Percentiles rank a stretch among this genome's conserved stretches.
Evolutionary conservation across 2,888 invertebrate genomes (phyloP).

Genomic region (Drosophila austrosaltans): DNA sequence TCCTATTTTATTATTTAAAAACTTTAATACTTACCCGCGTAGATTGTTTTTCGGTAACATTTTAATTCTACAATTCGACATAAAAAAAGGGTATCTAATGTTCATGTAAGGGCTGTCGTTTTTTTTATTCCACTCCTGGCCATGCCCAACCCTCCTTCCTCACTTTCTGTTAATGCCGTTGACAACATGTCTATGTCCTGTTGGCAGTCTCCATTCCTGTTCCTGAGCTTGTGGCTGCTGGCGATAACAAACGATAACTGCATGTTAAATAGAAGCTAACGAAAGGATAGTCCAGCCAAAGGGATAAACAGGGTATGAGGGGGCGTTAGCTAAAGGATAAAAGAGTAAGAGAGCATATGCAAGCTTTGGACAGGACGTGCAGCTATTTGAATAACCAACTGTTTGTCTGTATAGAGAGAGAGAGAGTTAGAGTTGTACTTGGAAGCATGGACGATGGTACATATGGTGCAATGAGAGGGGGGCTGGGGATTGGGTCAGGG

Average conservation of each 20-base stretch:
- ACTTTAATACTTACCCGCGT: background rate
- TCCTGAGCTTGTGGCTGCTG: conserved; percentile 67
- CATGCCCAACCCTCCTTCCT: background rate
- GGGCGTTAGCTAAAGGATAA: background rate
- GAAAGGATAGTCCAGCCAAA: conserved; percentile 48
- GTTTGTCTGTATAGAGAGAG: conserved; percentile 11
- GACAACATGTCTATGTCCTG: conserved; percentile 66
- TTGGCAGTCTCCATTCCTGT: conserved; percentile 48
- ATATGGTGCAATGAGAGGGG: no score
- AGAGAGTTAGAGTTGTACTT: conserved; percentile 1
- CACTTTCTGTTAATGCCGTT: conserved; percentile 50
- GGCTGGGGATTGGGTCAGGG: conserved; percentile 42
- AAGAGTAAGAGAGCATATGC: conserved; percentile 55
- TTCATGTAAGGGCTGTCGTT: background rate
- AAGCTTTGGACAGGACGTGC: conserved; percentile 59
- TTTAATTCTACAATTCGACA: background rate
- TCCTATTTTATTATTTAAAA: no score
- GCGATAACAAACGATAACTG: conserved; percentile 83
- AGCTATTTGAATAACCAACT: conserved; percentile 80
- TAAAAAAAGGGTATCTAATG: background rate
- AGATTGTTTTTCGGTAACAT: background rate
- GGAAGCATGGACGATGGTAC: background rate
- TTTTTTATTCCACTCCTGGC: background rate
- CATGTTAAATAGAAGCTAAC: conserved; percentile 81
- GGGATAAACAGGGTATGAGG: conserved; percentile 33